Percentiles rank a stretch among this genome's conserved stretches.
Conservation (phyloP, 2,797 vertebrate species). For the Falco concolor region DNA sequence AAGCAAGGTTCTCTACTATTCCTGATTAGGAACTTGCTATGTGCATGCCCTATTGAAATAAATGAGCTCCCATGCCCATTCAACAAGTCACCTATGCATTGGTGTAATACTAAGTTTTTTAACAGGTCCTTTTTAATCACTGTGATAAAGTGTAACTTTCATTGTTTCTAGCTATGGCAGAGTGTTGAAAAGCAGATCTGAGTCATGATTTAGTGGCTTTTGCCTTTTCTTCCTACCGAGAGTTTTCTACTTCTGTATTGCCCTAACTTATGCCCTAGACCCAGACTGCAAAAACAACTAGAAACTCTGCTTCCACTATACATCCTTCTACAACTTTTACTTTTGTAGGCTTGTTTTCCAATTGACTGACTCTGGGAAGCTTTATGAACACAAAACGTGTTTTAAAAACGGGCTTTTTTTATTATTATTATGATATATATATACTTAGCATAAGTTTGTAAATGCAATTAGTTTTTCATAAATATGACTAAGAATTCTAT, state of each 20-base stretch:
- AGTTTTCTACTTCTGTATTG: not conserved
- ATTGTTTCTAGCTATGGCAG: not conserved
- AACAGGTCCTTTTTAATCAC: not conserved
- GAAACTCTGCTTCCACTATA: not conserved
- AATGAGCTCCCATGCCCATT: not conserved
- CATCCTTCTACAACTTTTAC: not conserved
- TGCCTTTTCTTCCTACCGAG: not conserved
- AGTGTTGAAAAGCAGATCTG: not conserved
- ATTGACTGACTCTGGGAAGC: not conserved
- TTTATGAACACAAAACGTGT: not conserved
- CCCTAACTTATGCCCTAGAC: not conserved
- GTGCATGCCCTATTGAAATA: not conserved
- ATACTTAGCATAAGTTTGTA: not conserved
- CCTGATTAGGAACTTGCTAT: not conserved
- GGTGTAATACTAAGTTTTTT: not conserved
- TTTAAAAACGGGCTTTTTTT: not conserved
- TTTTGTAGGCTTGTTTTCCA: not conserved
- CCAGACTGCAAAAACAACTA: not conserved
- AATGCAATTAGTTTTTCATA: not conserved
- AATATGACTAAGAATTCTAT: not conserved
- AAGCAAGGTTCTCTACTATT: not conserved
- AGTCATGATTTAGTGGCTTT: not conserved
- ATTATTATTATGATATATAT: not conserved
- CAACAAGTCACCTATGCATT: not conserved
- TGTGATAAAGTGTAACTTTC: not conserved